phyloP scores from a whole-genome alignment of 92 coral and sea anemone genomes.

The Zoanthus sociatus region DNA sequence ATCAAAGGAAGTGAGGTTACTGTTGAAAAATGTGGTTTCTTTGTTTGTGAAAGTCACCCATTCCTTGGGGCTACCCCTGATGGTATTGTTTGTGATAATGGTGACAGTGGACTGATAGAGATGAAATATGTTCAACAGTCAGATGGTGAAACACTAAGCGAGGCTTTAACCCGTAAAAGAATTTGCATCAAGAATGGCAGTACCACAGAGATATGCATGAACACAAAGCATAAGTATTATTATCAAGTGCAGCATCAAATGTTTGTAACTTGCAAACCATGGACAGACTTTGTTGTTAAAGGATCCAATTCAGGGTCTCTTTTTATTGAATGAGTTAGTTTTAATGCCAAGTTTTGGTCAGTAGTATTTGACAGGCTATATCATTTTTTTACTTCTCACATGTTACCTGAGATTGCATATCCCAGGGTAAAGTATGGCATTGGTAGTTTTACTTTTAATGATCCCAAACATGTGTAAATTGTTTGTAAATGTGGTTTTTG shows the following conservation, averaged over 20 bases:
- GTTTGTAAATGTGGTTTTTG: not conserved
- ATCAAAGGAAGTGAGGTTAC: conserved; percentile 16
- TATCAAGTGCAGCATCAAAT: conserved; percentile 69
- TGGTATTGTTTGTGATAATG: conserved; percentile 48
- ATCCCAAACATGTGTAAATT: conserved; percentile 6
- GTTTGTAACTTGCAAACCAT: conserved; percentile 59
- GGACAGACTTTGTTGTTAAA: conserved; percentile 71
- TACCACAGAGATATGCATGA: conserved; percentile 26
- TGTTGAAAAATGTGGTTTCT: conserved; percentile 54
- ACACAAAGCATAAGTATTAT: conserved; percentile 57
- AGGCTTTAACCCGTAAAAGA: conserved; percentile 62
- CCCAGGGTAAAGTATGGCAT: conserved; percentile 12
- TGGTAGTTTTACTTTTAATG: not conserved
- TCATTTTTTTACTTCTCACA: conserved; percentile 2
- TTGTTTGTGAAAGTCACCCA: conserved; percentile 42
- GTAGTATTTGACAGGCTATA: conserved; percentile 10
- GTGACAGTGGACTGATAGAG: conserved; percentile 26
- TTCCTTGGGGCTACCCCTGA: conserved; percentile 65
- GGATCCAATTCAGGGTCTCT: conserved; percentile 37
- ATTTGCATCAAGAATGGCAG: conserved; percentile 42
- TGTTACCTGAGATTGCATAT: conserved; percentile 1
- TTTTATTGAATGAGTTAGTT: conserved; percentile 56
- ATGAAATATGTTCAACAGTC: conserved; percentile 2
- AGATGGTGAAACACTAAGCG: conserved; percentile 40
- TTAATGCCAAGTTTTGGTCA: conserved; percentile 1